Percentiles rank a stretch among this genome's conserved stretches.
Evolutionary conservation across 2,888 invertebrate genomes (phyloP).

Genomic region (Tenthredo scrophulariae): DNA sequence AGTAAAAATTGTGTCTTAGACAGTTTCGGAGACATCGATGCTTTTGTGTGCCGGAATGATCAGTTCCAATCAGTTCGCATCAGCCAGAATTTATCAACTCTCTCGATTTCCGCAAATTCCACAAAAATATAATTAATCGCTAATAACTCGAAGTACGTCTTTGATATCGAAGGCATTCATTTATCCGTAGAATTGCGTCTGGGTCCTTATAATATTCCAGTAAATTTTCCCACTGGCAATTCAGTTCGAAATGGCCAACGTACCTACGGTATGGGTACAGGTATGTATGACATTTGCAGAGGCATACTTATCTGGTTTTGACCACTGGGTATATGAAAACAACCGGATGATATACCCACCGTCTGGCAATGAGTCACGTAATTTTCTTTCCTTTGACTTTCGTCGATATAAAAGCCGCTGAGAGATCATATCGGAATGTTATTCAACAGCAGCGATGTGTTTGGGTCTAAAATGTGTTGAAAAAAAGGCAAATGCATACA

Average conservation of each 20-base stretch:
- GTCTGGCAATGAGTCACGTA: constrained; percentile 23
- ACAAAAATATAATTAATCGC: not conserved
- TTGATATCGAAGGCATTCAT: not conserved
- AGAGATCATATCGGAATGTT: not conserved
- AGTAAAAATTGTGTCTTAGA: not conserved
- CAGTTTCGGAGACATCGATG: not conserved
- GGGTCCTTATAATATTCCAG: not conserved
- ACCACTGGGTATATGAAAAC: not conserved
- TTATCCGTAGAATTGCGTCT: not conserved
- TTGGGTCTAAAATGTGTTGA: not conserved
- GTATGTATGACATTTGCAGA: constrained; percentile 23
- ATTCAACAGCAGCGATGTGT: not conserved
- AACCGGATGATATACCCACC: not conserved
- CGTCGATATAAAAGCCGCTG: not conserved
- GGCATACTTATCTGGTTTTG: not conserved
- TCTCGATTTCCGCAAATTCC: not conserved
- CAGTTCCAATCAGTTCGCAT: no score
- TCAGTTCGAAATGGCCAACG: constrained; percentile 35
- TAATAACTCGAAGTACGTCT: not conserved
- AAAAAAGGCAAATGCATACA: not conserved
- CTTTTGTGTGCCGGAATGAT: no score
- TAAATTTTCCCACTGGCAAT: constrained; percentile 1
- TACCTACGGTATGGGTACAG: not conserved
- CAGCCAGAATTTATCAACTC: not conserved
- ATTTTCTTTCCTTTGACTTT: constrained; percentile 15